Evolutionary conservation across 2,888 invertebrate species (phyloP), one percentile per base, ranked within the genome.

Genomic region (Sipha maydis): DNA sequence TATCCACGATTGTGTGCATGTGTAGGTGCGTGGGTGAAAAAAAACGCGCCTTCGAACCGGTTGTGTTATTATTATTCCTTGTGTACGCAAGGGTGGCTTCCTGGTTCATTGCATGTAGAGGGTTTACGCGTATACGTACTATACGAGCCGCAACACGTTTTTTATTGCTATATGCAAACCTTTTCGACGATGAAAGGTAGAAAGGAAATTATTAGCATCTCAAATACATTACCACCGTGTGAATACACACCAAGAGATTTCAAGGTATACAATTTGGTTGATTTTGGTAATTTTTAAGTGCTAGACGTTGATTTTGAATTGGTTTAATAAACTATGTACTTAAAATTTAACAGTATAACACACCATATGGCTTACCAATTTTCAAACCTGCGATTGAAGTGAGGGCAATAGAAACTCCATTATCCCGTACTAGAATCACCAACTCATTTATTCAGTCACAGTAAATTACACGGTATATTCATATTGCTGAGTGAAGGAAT

Each of bases 91-190:
- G 88, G 88, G 88, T 88, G 88, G 88, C 88, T 88, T 88, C 88
- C 88, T 88, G 88, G 88, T 88, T 88, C 88, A 88, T 88, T 80
- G 88, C 75, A 88, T 88, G 82, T 82, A 67, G 86, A 88, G 88
- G 88, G 88, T 88, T 82, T 82, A 86, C 73, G 28, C 84, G 41
- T 67, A 56, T 75, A 75, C 28, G n/a, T n/a, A 28, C 69, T 9
- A 48, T 48, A 73, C 71, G 69, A 78, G 79, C 71, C 71, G 69
- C 67, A 48, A 38, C 69, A 34, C 25, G 8, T 82, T 85, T 82
- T 80, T 82, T 88, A 88, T 75, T 82, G 88, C 88, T 88, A 80
- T 83, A 83, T 88, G 88, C 88, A 82, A 88, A 88, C 88, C 75
- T 88, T 82, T 82, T 80, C 28, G 41, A 75, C 38, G 61, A 75